Base-by-base conservation (phyloP, 2,797 vertebrate species). In the Danio albolineatus region DNA sequence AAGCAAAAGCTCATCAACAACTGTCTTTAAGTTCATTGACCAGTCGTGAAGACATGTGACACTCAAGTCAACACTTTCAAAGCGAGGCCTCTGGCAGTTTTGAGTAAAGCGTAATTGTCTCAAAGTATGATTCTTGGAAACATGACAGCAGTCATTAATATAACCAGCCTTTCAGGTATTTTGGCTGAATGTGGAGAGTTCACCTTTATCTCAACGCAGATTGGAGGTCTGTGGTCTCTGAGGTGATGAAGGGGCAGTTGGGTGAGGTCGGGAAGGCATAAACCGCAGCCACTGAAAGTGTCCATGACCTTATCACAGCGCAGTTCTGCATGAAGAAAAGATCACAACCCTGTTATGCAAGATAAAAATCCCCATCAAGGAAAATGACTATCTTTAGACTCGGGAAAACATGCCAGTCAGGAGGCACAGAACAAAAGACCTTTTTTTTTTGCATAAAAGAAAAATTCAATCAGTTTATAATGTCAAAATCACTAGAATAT, bases 131-230 rank as follows among this genome's bases (percentile, higher is more conserved):
- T 4, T 49, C 14, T 49, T 67, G 28, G 28, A 28, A 28, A 39
- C 38, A 16, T 6, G 16, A 17, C 0, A 10, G 19, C 3, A 43
- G 16, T 5, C n/a, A 10, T 4, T 28, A 28, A 28, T 28, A 28
- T 28, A 28, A 28, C 28, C 28, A 28, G 1, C 28, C 28, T 28
- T 28, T 28, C 28, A 28, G 28, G 1, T 5, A 21, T 12, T 13
- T 7, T n/a, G 43, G 13, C 17, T 19, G 7, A 64, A 76, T 10
- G 7, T 38, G 19, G 17, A 28, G 17, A 28, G 17, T 7, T 89
- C 82, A 95, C 97, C 96, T 99, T 99, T 84, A 99, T 98, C 90
- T 99, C 97, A 2, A 99, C 94, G 90, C 97, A 99, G 80, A 98
- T 95, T 19, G 96, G 95, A 0, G 96, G 95, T 46, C 94, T 89